Base-by-base conservation (phyloP, 1,140 invertebrate species). In the Drosophila persimilis region DNA sequence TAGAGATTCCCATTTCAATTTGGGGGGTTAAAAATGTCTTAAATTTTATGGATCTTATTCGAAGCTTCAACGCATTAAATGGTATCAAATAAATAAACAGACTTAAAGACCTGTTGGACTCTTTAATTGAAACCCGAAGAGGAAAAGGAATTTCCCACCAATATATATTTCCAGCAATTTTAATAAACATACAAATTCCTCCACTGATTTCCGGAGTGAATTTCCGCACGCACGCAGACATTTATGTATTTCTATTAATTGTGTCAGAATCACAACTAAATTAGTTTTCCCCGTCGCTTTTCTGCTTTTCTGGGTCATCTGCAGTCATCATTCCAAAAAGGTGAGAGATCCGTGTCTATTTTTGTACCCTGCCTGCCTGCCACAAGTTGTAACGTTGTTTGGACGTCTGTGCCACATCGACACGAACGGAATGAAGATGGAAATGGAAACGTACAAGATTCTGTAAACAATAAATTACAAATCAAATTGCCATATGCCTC, bases 391-490 rank as follows among this genome's bases (percentile, higher is more conserved):
- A 78, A 83, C 51, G 56, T 73, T 70, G 47, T 55, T 69, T 56
- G 63, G 45, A 57, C 65, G 53, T 56, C 9, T 53, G 31, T 53
- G 51, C 51, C 31, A 53, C 51, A 53, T 17, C 24, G 50, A 11
- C 15, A 13, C 2, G 26, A 51, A 45, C 5, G 24, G 24, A 51
- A 22, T 39, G 35, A 66, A 61, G 67, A 66, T 65, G 56, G 65
- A 85, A 52, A 48, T 35, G 13, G 55, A 77, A 77, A 61, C 39
- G 46, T 17, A 17, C 17, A 17, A 17, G 58, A 59, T 61, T 43
- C 62, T 73, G 73, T 83, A 83, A 83, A 83, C 74, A 79, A 83
- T 71, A 66, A 77, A 63, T 69, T 64, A 63, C 15, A 74, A 66
- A 48, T 60, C 54, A 51, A 57, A 74, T 31, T 51, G 50, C 77